Percentiles rank a stretch among this genome's conserved stretches.
Evolutionary conservation across 2,888 invertebrate species (phyloP).

Genomic region (Drosophila affinis): DNA sequence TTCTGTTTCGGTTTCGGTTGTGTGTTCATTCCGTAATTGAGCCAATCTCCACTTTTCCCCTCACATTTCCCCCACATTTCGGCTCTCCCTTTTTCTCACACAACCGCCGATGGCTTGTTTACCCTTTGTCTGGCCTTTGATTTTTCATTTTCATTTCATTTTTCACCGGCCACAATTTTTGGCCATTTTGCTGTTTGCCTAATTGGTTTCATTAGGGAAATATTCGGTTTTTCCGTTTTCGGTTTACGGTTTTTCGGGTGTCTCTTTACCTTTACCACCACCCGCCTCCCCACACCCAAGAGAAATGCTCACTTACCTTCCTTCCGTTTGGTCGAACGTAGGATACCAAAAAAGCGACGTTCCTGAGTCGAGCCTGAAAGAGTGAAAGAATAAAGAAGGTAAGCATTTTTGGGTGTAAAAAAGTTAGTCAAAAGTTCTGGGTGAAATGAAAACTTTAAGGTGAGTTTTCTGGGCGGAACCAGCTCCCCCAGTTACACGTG

Average conservation of each 20-base stretch:
- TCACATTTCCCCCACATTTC: conserved; percentile 18
- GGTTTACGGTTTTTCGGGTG: not conserved
- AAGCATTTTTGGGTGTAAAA: conserved; percentile 29
- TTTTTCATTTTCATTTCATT: conserved; percentile 52
- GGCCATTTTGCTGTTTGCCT: conserved; percentile 57
- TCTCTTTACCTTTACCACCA: not conserved
- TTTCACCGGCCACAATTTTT: conserved; percentile 56
- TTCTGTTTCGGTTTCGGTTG: not conserved
- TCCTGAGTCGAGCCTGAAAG: conserved; percentile 49
- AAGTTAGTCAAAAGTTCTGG: conserved; percentile 18
- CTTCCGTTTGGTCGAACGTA: conserved; percentile 64
- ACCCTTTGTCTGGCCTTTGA: conserved; percentile 75
- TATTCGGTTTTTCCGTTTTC: conserved; percentile 22
- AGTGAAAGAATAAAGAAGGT: not conserved
- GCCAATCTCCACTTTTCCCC: conserved; percentile 22
- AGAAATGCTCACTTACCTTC: conserved; percentile 53
- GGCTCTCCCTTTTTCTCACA: not conserved
- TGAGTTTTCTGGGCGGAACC: conserved; percentile 31
- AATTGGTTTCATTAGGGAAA: conserved; percentile 71
- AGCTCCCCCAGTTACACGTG: conserved; percentile 63
- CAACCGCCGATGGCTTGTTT: conserved; percentile 54
- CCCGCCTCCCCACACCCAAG: not conserved
- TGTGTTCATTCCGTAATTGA: conserved; percentile 65
- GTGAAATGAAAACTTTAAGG: conserved; percentile 52
- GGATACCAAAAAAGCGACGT: conserved; percentile 70